Evolutionary conservation across 2,888 invertebrate genomes (phyloP), one percentile per base, ranked within the genome.

Genomic region (Mycogona germanica): DNA sequence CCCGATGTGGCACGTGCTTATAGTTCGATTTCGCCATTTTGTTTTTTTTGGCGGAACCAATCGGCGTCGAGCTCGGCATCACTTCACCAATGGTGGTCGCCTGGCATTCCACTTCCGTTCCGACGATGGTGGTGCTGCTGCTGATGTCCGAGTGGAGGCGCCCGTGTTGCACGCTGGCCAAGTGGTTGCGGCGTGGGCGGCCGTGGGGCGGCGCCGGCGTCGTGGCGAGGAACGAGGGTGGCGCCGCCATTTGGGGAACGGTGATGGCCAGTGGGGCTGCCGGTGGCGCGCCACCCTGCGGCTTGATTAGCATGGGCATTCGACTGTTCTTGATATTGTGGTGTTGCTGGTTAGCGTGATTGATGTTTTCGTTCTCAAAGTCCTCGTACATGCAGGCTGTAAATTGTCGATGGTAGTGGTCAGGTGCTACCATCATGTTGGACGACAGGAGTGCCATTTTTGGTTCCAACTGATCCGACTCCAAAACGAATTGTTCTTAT

Each of bases 1-100:
- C 73, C 53, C 72, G 29, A 38, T 58, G 58, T 14, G 58, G 58
- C 45, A 58, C 58, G 47, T 58, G 58, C 41, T 58, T 58, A 41
- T 58, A 58, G 23, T 32, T 51, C n/a, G 45, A 38, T 35, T 58
- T 58, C 14, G 25, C 54, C 17, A 14, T 35, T 26, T 54, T 56
- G 12, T 45, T 37, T 28, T 29, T 29, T 19, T 42, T 51, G 25
- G 14, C 17, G 6, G 14, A 9, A 9, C 42, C 28, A n/a, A 25
- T 41, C 19, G 46, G 47, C 40, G 40, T 48, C 12, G 53, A 40
- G 14, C 38, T 40, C 6, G 50, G n/a, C 28, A 23, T 19, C 17
- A 44, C 42, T n/a, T 30, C 38, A n/a, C 23, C 46, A 19, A 6
- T 19, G 7, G 19, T 45, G 5, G 12, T 23, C 9, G 5, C 25